Percentiles rank a stretch among this genome's conserved stretches.
Evolutionary conservation across 2,888 invertebrate species (phyloP).

Genomic region (Cantharis nigra): DNA sequence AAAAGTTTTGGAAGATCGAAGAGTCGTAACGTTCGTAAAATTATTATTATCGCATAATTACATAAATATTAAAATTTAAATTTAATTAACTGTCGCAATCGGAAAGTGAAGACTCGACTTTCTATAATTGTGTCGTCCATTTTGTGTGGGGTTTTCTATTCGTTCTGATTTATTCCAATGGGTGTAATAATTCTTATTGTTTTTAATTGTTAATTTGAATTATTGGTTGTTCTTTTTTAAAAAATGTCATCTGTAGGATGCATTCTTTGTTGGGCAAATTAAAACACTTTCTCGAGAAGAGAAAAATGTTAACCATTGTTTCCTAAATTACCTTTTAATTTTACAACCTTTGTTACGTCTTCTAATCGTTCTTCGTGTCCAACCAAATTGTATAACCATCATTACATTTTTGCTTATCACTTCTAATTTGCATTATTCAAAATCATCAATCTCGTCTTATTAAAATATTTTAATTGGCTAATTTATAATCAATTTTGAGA

Average conservation of each 20-base stretch:
- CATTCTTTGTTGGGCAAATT: slow-evolving; percentile 6
- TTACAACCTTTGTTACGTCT: not conserved
- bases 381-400: not conserved
- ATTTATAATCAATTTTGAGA: not conserved
- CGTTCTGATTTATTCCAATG: slow-evolving; percentile 4
- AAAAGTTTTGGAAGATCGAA: not conserved
- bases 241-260: slow-evolving; percentile 7
- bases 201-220: slow-evolving; percentile 5
- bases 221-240: slow-evolving; percentile 5
- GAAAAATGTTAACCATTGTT: slow-evolving; percentile 5
- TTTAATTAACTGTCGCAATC: slow-evolving; percentile 8
- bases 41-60: not conserved
- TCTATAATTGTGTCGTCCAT: slow-evolving; percentile 2
- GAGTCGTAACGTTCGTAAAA: not conserved
- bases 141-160: slow-evolving; percentile 9
- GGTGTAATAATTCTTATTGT: slow-evolving; percentile 11
- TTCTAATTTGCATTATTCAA: not conserved
- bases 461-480: not conserved
- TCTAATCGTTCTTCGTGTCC: not conserved
- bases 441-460: not conserved
- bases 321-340: not conserved
- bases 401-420: not conserved
- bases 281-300: slow-evolving; percentile 9
- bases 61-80: not conserved
- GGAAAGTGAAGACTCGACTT: slow-evolving; percentile 1